Base-by-base conservation (phyloP, 1,140 invertebrate genomes). In the Platyscapa corneri region DNA sequence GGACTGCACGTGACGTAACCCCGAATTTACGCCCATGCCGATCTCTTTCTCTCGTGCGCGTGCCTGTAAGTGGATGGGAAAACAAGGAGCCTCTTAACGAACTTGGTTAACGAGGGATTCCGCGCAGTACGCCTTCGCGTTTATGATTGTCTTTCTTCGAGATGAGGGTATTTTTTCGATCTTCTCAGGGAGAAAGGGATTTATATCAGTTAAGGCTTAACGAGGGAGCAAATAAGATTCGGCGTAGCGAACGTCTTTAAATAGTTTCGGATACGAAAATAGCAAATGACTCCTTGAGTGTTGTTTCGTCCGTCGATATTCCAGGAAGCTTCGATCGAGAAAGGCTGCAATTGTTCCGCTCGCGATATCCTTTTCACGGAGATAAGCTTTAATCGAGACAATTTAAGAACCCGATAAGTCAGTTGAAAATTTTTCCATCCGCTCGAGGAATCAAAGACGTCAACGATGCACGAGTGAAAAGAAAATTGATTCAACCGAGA, bases 1-100 rank as follows among this genome's bases (percentile, higher is more conserved):
- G 23, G 90, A 89, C 83, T 82, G 77, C 88, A 88, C 87, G 75
- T 92, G 90, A 92, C 91, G 91, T 91, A 91, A 92, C 89, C 83
- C 83, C 82, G 74, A 88, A 90, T 86, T 64, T 72, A 72, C 37
- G 3, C 23, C 30, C 10, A 42, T 42, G 64, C 60, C 27, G 39
- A 49, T 42, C 75, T 64, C 82, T n/a, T 18, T n/a, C n/a, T 27
- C 0, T 49, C 27, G 65, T 37, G 65, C 79, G 67, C 64, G 46
- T 72, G 79, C 65, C 79, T 27, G 32, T 64, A 32, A 64, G 32
- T 64, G 23, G 32, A 64, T 49, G 42, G 49, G 42, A 34, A 77
- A 56, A 53, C 39, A 77, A 34, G 46, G 75, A 49, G 46, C 39
- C 2, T 8, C 39, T 49, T 53, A 53, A 53, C 49, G 49, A 27